Base-by-base conservation (phyloP, 2,113 vertebrate genomes). In the Cavia aperea region DNA sequence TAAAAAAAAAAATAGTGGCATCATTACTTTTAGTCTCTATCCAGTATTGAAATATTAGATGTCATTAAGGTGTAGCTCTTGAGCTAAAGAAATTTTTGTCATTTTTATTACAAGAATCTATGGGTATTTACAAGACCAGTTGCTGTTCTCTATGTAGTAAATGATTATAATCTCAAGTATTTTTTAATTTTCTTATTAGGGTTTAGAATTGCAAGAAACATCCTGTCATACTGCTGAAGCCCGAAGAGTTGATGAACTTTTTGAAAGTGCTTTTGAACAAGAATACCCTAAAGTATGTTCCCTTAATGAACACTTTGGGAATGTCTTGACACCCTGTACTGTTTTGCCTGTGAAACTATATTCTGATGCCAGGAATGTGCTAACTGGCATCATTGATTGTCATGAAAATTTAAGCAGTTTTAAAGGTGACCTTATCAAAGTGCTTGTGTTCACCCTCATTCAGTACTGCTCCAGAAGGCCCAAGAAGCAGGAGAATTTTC, bases 191-290 rank as follows among this genome's bases (percentile, higher is more conserved):
- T 19, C 86, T 89, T 79, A 96, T 68, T 97, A 99, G 99, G 99
- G 99, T 11, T 96, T 99, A 91, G 99, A 99, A 97, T 97, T 99
- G 81, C 99, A 99, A 97, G 99, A 99, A 97, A 99, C 99, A 1
- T 99, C 99, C 18, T 99, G 99, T 95, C 99, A 99, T 95, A 98
- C 99, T 13, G 98, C 98, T 93, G 99, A 99, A 98, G 99, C 99
- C 56, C 98, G 98, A 89, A 98, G 98, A 95, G 98, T 99, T 81
- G 99, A 99, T 86, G 99, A 99, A 97, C 98, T 99, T 81, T 99
- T 99, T 90, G 98, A 98, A 96, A 97, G 96, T 75, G 98, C 99
- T 19, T 99, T 99, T 60, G 98, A 99, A 93, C 97, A 97, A 12
- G 98, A 99, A 90, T 95, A 94, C 62, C 87, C 97, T 0, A 97